Base-by-base conservation (phyloP, 2,888 invertebrate species). In the Eupsilia transversa region DNA sequence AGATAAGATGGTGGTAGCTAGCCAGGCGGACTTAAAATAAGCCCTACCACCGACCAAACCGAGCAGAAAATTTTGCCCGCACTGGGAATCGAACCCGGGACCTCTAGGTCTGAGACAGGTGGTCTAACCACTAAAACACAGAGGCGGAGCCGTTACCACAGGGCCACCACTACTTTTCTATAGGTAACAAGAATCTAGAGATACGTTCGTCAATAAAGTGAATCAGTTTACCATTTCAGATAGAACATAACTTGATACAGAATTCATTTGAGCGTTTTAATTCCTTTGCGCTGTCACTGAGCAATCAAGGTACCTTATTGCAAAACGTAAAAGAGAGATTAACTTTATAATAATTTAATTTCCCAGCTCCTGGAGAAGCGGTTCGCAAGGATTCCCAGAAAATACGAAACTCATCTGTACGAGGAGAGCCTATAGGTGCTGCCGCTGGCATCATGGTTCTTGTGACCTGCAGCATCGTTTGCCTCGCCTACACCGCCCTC, bases 371-470 rank as follows among this genome's bases (percentile, higher is more conserved):
- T 54, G 93, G 87, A 17, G 90, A 91, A 41, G 74, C 86, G 46
- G 93, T 95, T 3, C 88, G 86, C 60, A 95, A 94, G 84, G 95
- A 95, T 79, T 89, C 93, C 0, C 87, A 91, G 79, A 89, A 90
- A 56, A 65, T 86, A 67, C 89, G 90, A 7, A 90, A 89, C 83
- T 75, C 88, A 49, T 80, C 84, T 41, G 66, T 86, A 10, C 87
- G 92, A 3, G 91, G 93, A 6, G 95, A 94, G 84, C 93, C 94
- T 0, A 87, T 94, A 43, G 95, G 94, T 10, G 89, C 92, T 6
- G 96, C 95, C 0, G 96, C 96, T 0, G 95, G 94, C 41, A 94
- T 96, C 87, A 96, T 96, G 96, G 92, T 96, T 6, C 89, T 94
- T 35, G 92, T 95, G 80, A 96, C 96, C 3, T 94, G 94, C 90